Percentiles rank a stretch among this genome's conserved stretches.
These are phyloP conservation scores for Parus major DNA, from an alignment of 2,113 vertebrate species.

Conservation along the genomic window DNA sequence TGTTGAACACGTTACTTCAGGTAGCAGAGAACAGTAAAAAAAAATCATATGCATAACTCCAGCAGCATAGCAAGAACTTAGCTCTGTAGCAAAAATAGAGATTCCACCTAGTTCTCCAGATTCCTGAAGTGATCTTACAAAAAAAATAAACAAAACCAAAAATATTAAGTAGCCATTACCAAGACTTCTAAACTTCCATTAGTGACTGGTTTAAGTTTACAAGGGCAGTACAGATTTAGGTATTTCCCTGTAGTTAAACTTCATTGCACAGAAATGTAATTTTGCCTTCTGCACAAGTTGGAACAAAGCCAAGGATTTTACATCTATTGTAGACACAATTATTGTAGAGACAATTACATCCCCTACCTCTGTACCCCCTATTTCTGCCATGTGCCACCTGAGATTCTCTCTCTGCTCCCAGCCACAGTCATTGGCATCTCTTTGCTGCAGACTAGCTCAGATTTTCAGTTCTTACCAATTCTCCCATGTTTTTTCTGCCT, in stretches of 20 bases:
- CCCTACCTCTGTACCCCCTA: fast-evolving
- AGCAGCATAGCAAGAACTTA: not conserved
- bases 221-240: not conserved
- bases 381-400: not conserved
- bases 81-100: not conserved
- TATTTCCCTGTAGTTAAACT: not conserved
- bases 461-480: not conserved
- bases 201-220: not conserved
- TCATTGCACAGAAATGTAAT: not conserved
- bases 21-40: not conserved
- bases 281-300: not conserved
- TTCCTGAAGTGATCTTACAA: not conserved
- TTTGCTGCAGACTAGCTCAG: not conserved
- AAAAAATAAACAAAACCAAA: not conserved
- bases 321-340: not conserved
- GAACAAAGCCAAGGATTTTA: not conserved
- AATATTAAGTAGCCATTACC: not conserved
- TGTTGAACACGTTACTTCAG: not conserved
- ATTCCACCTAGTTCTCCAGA: not conserved
- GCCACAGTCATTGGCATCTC: not conserved
- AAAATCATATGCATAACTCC: not conserved
- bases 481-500: not conserved
- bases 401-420: not conserved
- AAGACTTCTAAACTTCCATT: not conserved
- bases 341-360: not conserved